These are phyloP conservation scores for Lasioglossum calceatum DNA, from an alignment of 2,888 invertebrate genomes.

Conservation along the genomic window DNA sequence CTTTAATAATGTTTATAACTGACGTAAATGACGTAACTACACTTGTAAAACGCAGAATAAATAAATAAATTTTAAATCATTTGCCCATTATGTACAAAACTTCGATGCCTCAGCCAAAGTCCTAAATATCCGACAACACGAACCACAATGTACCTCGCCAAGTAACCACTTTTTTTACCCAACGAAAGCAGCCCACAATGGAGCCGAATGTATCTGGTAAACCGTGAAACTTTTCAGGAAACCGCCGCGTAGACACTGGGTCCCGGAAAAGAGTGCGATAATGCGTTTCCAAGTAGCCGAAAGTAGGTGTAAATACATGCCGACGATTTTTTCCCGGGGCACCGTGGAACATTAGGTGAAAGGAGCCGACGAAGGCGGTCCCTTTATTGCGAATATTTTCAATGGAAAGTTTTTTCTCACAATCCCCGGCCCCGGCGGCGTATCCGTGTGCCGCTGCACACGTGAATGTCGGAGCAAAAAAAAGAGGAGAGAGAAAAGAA, in stretches of 20 bases:
- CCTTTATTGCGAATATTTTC: conserved; percentile 81
- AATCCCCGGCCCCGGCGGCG: conserved; percentile 44
- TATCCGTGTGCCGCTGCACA: conserved; percentile 58
- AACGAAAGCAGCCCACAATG: conserved; percentile 12
- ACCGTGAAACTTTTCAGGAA: conserved; percentile 42
- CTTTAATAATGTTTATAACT: too few species aligned
- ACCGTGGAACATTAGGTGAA: conserved; percentile 65
- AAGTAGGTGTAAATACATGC: conserved; percentile 78
- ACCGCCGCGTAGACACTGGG: conserved; percentile 45
- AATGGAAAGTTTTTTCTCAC: conserved; percentile 82
- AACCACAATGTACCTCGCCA: background rate
- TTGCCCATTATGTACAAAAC: too few species aligned
- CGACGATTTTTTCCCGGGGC: conserved; percentile 58
- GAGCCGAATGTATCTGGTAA: conserved; percentile 38
- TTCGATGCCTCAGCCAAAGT: background rate
- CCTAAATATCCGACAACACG: background rate
- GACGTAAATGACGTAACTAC: too few species aligned
- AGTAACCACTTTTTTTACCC: background rate
- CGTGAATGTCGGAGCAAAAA: conserved; percentile 40
- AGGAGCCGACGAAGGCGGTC: conserved; percentile 79
- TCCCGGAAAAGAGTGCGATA: conserved; percentile 74
- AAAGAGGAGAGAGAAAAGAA: conserved; percentile 12
- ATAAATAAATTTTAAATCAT: too few species aligned
- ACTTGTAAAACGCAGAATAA: too few species aligned
- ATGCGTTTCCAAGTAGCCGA: conserved; percentile 76